Conservation (phyloP, 2,797 vertebrate genomes). For the Acanthiza pusilla region DNA sequence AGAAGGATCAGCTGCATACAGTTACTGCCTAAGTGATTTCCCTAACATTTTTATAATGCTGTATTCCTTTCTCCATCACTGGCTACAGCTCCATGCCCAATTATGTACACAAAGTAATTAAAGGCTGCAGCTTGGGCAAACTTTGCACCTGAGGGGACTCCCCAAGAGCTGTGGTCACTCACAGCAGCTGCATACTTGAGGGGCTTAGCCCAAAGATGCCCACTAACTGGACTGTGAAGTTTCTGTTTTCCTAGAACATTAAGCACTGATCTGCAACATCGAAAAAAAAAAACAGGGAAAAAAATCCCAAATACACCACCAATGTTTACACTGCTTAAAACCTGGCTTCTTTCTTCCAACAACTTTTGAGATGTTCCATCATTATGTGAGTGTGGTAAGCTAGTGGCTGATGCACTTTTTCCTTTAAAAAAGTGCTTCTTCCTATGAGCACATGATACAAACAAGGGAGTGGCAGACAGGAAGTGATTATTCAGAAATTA, state of each 20-base stretch:
- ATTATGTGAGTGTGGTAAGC: not conserved
- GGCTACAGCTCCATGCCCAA: not conserved
- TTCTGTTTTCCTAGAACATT: not conserved
- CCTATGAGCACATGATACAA: constrained; percentile 38
- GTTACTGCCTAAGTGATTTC: not conserved
- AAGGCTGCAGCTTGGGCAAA: not conserved
- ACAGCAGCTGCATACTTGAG: not conserved
- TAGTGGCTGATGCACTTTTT: not conserved
- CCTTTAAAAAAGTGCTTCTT: constrained; percentile 10
- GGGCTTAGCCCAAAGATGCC: not conserved
- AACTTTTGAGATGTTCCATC: not conserved
- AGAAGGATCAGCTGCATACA: not conserved
- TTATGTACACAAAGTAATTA: not conserved
- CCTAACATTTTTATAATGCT: not conserved
- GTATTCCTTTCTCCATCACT: not conserved
- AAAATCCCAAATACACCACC: not conserved
- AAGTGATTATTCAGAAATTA: constrained; percentile 50
- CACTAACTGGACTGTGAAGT: not conserved
- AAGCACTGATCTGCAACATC: not conserved
- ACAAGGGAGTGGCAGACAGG: constrained; percentile 57
- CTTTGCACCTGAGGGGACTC: not conserved
- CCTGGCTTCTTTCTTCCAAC: not conserved
- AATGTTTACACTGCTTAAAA: not conserved
- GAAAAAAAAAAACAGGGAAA: not conserved
- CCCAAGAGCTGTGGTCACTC: not conserved